Base-by-base conservation (phyloP, 1,140 invertebrate species). In the Akabosia matsudoensis region DNA sequence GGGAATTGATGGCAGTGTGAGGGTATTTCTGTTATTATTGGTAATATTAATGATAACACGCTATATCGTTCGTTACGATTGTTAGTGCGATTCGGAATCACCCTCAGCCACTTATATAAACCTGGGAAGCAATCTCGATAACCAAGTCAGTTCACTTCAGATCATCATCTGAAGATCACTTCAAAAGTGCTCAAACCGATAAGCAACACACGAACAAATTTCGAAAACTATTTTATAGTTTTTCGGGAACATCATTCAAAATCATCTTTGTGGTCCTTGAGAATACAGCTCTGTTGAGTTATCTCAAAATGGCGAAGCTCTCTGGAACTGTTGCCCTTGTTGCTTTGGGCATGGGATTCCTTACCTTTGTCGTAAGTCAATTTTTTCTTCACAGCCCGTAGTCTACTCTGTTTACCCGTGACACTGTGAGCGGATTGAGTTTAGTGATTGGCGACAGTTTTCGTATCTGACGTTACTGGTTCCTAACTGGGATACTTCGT, bases 51-150 rank as follows among this genome's bases (percentile, higher is more conserved):
- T 31, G 31, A 67, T 28, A 67, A 31, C 28, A 67, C n/a, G n/a
- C n/a, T n/a, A n/a, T n/a, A 67, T 67, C 28, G 10, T 67, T n/a
- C 2, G 4, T 10, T n/a, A 24, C 7, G 13, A 22, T 67, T 16
- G 13, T 67, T 28, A 22, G 31, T 67, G 61, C 4, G 4, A 30
- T 67, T 67, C 31, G 61, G 30, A 30, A 67, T 67, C 61, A 28
- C 61, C 61, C 26, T 24, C 61, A 67, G 61, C 61, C 61, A 67
- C 61, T 67, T 67, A 67, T 67, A 67, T 67, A 67, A 67, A 67
- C 61, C 28, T 30, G 24, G 4, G 28, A 30, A 3, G 28, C 61
- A 31, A 31, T 67, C 61, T 67, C 61, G 61, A 67, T 67, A 67
- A 67, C 61, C 61, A 67, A 67, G 61, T 67, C 61, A 67, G 61